Conservation (phyloP, 2,113 vertebrate genomes). For the Chaetops frenatus region DNA sequence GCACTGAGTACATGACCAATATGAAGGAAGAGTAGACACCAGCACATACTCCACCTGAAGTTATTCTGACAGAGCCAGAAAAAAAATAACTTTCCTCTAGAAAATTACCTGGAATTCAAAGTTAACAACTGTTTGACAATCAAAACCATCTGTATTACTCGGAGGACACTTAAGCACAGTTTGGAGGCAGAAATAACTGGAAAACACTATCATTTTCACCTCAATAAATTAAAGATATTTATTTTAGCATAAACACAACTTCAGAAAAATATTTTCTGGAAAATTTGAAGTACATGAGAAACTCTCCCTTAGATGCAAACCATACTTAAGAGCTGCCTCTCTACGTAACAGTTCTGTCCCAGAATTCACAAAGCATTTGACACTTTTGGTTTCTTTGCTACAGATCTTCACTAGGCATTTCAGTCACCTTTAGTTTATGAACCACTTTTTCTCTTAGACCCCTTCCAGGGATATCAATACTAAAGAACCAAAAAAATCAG, state of each 20-base stretch:
- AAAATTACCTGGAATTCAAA: background rate
- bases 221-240: background rate
- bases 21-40: background rate
- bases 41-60: background rate
- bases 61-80: background rate
- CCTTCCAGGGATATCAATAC: background rate
- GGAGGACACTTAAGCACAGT: background rate
- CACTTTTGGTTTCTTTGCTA: background rate
- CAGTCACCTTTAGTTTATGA: background rate
- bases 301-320: background rate
- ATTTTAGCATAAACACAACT: background rate
- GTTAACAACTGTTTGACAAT: background rate
- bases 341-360: background rate
- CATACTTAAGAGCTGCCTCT: background rate
- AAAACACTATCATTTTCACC: background rate
- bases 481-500: background rate
- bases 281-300: background rate
- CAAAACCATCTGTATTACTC: background rate
- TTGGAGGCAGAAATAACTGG: background rate
- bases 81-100: background rate
- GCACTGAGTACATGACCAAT: background rate
- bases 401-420: background rate
- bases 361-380: background rate
- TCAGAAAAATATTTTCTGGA: background rate
- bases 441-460: background rate